These are phyloP conservation scores for Panagrolaimus sp. DNA, from an alignment of 1,140 invertebrate genomes.

Conservation along the genomic window DNA sequence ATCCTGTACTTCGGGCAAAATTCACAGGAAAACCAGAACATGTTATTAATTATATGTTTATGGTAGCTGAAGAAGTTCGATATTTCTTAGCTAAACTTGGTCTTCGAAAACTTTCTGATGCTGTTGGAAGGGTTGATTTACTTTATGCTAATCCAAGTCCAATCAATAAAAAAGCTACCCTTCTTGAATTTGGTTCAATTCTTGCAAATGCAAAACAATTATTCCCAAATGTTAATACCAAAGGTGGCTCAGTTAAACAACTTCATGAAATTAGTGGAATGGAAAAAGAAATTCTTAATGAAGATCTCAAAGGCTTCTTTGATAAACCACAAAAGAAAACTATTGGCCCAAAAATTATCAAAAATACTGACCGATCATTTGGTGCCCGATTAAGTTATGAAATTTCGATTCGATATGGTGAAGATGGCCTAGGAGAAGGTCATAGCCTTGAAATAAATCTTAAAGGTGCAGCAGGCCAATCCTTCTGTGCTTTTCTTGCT, in stretches of 20 bases:
- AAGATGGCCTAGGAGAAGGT: slow-evolving; percentile 75
- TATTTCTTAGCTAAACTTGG: slow-evolving; percentile 78
- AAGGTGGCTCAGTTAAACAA: slow-evolving; percentile 76
- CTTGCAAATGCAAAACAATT: slow-evolving; percentile 82
- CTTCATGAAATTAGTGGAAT: slow-evolving; percentile 44
- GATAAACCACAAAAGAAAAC: slow-evolving; percentile 31
- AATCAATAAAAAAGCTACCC: slow-evolving; percentile 75
- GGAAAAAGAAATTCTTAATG: slow-evolving; percentile 40
- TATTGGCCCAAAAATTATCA: slow-evolving; percentile 75
- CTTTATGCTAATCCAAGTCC: slow-evolving; percentile 63
- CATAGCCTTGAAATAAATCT: slow-evolving; percentile 79
- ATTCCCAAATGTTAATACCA: slow-evolving; percentile 79
- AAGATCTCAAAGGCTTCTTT: slow-evolving; percentile 45
- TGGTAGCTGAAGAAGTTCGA: slow-evolving; percentile 87
- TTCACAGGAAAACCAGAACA: slow-evolving; percentile 95
- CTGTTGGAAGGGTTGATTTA: slow-evolving; percentile 87
- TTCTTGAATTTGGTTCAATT: slow-evolving; percentile 77
- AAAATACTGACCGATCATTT: slow-evolving; percentile 86
- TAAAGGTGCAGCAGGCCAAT: slow-evolving; percentile 92
- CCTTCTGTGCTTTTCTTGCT: slow-evolving; percentile 94
- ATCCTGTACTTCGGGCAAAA: slow-evolving; percentile 86
- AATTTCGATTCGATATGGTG: slow-evolving; percentile 73
- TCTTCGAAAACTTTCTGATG: slow-evolving; percentile 79
- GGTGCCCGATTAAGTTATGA: slow-evolving; percentile 86
- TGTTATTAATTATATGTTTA: slow-evolving; percentile 93